Percentiles rank a stretch among this genome's conserved stretches.
phyloP scores from a whole-genome alignment of 2,888 invertebrate species.

The Galerucella nymphaeae region DNA sequence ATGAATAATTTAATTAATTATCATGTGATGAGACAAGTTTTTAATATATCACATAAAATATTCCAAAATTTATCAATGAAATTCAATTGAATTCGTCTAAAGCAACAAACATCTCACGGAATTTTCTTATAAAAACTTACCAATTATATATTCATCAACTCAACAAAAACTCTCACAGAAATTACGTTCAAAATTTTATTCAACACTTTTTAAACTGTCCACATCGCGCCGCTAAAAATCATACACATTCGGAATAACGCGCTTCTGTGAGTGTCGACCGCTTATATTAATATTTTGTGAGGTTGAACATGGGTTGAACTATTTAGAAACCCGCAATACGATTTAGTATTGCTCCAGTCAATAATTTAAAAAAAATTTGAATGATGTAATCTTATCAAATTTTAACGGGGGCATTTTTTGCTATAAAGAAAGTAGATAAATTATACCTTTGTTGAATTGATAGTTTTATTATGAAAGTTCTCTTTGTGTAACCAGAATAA shows the following conservation, averaged over 20 bases:
- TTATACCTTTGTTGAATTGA: neutral
- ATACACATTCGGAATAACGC: neutral
- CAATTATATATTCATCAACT: no score
- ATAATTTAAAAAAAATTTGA: neutral
- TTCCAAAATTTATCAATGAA: no score
- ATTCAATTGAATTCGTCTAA: no score
- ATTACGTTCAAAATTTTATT: neutral
- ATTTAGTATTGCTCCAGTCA: neutral
- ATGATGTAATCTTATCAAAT: neutral
- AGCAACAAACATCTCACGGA: no score
- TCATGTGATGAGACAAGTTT: no score
- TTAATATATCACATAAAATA: no score
- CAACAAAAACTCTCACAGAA: neutral
- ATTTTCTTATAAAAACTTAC: no score
- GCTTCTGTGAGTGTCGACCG: no score
- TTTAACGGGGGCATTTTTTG: neutral
- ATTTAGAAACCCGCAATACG: constrained; percentile 3
- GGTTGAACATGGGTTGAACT: neutral
- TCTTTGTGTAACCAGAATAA: neutral
- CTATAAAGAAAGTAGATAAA: neutral
- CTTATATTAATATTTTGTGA: constrained; percentile 3
- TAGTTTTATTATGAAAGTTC: neutral
- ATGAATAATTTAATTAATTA: no score
- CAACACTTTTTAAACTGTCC: neutral
- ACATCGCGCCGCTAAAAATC: neutral